Base-by-base conservation (phyloP, 2,113 vertebrate species). In the Accipiter virgatus region DNA sequence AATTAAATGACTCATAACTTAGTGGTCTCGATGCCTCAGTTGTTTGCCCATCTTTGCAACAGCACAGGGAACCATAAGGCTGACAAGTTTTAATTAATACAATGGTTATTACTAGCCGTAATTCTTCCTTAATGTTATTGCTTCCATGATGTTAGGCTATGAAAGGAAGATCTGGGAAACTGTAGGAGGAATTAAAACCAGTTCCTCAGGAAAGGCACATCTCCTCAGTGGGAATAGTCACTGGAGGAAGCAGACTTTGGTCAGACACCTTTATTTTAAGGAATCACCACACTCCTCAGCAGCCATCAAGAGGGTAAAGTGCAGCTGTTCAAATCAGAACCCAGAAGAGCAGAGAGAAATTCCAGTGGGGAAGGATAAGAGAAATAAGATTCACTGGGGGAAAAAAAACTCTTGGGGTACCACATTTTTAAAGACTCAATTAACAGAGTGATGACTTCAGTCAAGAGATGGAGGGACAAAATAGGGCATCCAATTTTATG, bases 361-460 rank as follows among this genome's bases (percentile, higher is more conserved):
- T 66, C 17, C n/a, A 71, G 22, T 4, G 15, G 47, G 47, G n/a
- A 59, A 78, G 63, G 36, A 91, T 17, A 27, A 2, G 9, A 18
- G 12, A 47, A 13, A 74, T 0, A 0, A 72, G 8, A 66, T 47
- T 84, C 52, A 70, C 0, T n/a, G 23, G 5, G 8, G 32, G 23
- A 79, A 87, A 56, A 56, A 5, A 88, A 91, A 45, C 9, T 55
- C 52, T 56, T 31, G 16, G 26, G 3, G 12, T 29, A 87, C 4
- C 19, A 68, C 6, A 53, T 52, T 71, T 91, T 89, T 48, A 61
- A 72, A 81, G 34, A 67, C 42, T 70, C 50, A 38, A n/a, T 52
- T 21, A 91, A 55, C 14, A 52, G 34, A 91, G 27, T 36, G 53
- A 81, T 32, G 40, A 85, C 23, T 74, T 78, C 65, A 68, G 70